phyloP scores from a whole-genome alignment of 2,113 vertebrate genomes.

The Montifringilla adamsi region DNA sequence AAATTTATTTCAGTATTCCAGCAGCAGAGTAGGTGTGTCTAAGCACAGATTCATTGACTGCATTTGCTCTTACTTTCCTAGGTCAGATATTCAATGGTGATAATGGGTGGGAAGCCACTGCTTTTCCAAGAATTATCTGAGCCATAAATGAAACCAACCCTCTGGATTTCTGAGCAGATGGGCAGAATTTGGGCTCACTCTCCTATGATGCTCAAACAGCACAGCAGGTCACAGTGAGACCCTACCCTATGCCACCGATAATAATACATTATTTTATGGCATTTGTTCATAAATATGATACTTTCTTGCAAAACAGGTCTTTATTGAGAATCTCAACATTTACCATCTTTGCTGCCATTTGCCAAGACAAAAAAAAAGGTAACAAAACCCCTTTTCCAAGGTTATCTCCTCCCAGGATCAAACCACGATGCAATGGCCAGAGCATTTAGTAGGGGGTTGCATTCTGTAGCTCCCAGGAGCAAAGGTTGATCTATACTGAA shows the following conservation, averaged over 20 bases:
- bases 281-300: neutral
- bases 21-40: fast-evolving
- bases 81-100: neutral
- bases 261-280: neutral
- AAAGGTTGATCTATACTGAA: neutral
- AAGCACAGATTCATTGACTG: neutral
- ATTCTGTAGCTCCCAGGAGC: neutral
- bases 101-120: neutral
- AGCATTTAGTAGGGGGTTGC: neutral
- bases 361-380: neutral
- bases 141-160: neutral
- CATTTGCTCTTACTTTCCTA: neutral
- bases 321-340: neutral
- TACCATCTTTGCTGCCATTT: neutral
- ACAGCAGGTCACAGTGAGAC: neutral
- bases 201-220: neutral
- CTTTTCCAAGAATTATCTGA: neutral
- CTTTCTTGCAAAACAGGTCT: neutral
- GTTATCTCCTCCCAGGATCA: neutral
- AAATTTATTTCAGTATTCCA: neutral
- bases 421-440: neutral
- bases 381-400: neutral
- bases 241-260: fast-evolving
- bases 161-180: neutral
- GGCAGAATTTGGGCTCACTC: neutral